Conservation (phyloP, 2,888 invertebrate genomes). For the Labia minor region DNA sequence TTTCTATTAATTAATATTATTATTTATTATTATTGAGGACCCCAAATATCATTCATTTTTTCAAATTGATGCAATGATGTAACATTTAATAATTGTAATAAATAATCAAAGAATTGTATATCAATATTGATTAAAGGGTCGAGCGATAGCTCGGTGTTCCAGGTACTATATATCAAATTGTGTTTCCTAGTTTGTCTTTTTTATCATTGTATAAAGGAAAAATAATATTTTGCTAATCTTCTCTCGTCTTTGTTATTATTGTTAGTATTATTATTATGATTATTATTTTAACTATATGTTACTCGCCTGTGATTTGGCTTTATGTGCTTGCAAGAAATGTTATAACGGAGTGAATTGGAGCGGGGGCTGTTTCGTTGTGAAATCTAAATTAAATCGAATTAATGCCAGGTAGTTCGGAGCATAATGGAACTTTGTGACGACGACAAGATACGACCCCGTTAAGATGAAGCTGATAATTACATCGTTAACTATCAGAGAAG, state of each 20-base stretch:
- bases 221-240: background rate
- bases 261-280: background rate
- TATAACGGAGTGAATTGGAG: background rate
- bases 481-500: slow-evolving; percentile 23
- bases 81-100: too few species aligned
- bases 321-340: too few species aligned
- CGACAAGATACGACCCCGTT: background rate
- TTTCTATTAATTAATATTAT: too few species aligned
- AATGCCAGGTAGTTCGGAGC: background rate
- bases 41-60: too few species aligned
- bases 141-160: too few species aligned
- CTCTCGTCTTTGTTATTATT: background rate
- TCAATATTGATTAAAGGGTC: too few species aligned
- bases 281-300: background rate
- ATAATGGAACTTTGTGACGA: slow-evolving; percentile 8
- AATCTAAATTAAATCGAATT: slow-evolving; percentile 13
- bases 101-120: too few species aligned
- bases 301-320: background rate
- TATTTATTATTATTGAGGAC: too few species aligned
- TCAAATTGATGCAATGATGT: too few species aligned
- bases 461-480: slow-evolving; percentile 22
- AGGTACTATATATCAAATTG: too few species aligned
- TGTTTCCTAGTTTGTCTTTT: too few species aligned
- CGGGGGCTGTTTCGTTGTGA: background rate
- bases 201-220: too few species aligned